Evolutionary conservation across 2,888 invertebrate genomes (phyloP).

Genomic region (Ariolimax columbianus): DNA sequence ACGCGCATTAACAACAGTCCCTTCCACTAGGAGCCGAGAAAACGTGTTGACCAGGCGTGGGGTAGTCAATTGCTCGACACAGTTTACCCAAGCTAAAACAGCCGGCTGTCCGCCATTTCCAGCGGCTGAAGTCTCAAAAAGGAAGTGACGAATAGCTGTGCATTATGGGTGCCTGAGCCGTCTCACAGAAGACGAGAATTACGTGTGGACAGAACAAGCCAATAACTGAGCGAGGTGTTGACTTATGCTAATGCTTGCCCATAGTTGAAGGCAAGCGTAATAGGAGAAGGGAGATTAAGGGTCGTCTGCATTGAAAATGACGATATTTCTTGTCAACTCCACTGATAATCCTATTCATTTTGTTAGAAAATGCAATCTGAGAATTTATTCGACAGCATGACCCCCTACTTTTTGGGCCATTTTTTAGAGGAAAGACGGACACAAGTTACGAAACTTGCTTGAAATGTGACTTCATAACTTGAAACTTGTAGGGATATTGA

Average conservation of each 20-base stretch:
- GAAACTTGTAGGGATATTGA: too few relatives aligned
- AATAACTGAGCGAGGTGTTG: conserved; percentile 38
- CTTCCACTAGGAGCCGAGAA: not conserved
- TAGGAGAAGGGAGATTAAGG: conserved; percentile 19
- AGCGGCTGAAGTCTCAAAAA: not conserved
- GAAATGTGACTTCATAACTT: too few relatives aligned
- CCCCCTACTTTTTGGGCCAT: conserved; percentile 22
- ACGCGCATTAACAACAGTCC: conserved; percentile 25
- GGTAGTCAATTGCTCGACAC: not conserved
- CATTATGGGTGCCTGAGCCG: conserved; percentile 29
- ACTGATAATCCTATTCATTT: conserved; percentile 33
- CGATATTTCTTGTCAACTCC: conserved; percentile 12
- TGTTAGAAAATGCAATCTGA: conserved; percentile 25
- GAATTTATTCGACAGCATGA: conserved; percentile 28
- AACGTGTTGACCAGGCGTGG: conserved; percentile 24
- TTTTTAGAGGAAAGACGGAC: not conserved
- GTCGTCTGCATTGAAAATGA: conserved; percentile 2
- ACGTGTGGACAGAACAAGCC: conserved; percentile 45
- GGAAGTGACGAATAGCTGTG: conserved; percentile 38
- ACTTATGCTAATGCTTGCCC: conserved; percentile 33
- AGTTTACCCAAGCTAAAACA: conserved; percentile 24
- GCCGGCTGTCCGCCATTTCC: conserved; percentile 3
- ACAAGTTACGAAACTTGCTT: too few relatives aligned
- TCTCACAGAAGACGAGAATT: conserved; percentile 8
- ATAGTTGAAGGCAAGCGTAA: conserved; percentile 6